Evolutionary conservation across 2,797 vertebrate species (phyloP).

Genomic region (Gouania willdenowi): DNA sequence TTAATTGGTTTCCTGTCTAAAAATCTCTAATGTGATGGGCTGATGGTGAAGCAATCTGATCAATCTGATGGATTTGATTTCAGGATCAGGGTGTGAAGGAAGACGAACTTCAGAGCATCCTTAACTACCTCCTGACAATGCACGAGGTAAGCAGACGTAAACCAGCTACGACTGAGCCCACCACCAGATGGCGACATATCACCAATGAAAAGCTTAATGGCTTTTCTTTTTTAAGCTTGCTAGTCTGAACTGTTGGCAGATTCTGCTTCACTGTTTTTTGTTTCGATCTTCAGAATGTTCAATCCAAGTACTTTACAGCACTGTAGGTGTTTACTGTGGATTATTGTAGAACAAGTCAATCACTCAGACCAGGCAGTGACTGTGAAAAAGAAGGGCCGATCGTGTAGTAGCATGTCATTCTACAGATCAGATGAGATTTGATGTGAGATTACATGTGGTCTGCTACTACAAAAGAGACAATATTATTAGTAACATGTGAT

Average conservation of each 20-base stretch:
- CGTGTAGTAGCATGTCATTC: conserved; percentile 15
- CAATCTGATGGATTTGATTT: conserved; percentile 16
- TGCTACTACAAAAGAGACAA: conserved; percentile 2
- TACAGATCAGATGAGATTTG: conserved; percentile 8
- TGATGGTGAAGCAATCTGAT: no score
- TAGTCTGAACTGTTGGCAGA: conserved; percentile 7
- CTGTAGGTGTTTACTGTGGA: conserved; percentile 47
- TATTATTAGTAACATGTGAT: neutral
- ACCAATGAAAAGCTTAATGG: no score
- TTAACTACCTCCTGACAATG: conserved; percentile 96
- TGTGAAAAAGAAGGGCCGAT: conserved; percentile 17
- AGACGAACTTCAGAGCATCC: conserved; percentile 95
- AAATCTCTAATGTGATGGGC: no score
- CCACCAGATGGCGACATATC: conserved; percentile 62
- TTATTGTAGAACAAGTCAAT: conserved; percentile 43
- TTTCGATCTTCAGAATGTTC: no score
- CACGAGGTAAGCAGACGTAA: conserved; percentile 86
- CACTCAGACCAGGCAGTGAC: conserved; percentile 34
- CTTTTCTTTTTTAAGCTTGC: no score
- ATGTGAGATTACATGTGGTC: conserved; percentile 10
- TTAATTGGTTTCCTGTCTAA: no score
- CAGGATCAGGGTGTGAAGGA: conserved; percentile 94
- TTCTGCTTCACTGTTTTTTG: conserved; percentile 28
- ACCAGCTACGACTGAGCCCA: neutral
- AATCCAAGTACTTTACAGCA: conserved; percentile 35